phyloP scores from a whole-genome alignment of 2,888 invertebrate species.

The Drosophila algonquin region DNA sequence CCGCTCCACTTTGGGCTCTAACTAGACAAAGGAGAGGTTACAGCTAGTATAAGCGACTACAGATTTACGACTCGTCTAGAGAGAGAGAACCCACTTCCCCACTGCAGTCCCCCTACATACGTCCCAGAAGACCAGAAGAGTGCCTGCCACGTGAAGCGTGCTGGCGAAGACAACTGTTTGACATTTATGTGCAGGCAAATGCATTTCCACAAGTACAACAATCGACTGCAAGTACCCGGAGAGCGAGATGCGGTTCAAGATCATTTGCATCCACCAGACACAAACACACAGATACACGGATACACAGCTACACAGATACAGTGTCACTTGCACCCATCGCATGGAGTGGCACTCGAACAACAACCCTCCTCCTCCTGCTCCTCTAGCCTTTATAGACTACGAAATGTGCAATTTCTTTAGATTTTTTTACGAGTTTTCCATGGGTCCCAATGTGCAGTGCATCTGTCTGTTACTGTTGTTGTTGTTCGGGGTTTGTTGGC shows the following conservation, averaged over 20 bases:
- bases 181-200: constrained; percentile 75
- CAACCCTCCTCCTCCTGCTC: constrained; percentile 45
- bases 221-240: constrained; percentile 38
- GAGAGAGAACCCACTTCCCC: constrained; percentile 13
- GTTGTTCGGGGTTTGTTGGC: constrained; percentile 38
- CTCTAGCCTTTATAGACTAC: constrained; percentile 67
- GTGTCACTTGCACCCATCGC: constrained; percentile 32
- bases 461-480: constrained; percentile 50
- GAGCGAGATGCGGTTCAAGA: constrained; percentile 62
- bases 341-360: constrained; percentile 49
- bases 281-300: constrained; percentile 16
- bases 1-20: constrained; percentile 45
- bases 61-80: constrained; percentile 67
- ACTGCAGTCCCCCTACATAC: background rate
- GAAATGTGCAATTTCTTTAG: constrained; percentile 76
- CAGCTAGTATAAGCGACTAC: constrained; percentile 54
- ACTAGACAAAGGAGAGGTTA: constrained; percentile 28
- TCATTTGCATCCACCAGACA: constrained; percentile 62
- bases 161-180: constrained; percentile 75
- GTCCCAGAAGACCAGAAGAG: constrained; percentile 9
- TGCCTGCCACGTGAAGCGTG: constrained; percentile 49
- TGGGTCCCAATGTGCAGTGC: constrained; percentile 70
- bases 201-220: constrained; percentile 51
- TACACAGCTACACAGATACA: constrained; percentile 1
- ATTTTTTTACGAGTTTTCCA: constrained; percentile 72